These are phyloP conservation scores for Phylloscopus whistleri DNA, from an alignment of 2,113 vertebrate genomes.

Conservation along the genomic window DNA sequence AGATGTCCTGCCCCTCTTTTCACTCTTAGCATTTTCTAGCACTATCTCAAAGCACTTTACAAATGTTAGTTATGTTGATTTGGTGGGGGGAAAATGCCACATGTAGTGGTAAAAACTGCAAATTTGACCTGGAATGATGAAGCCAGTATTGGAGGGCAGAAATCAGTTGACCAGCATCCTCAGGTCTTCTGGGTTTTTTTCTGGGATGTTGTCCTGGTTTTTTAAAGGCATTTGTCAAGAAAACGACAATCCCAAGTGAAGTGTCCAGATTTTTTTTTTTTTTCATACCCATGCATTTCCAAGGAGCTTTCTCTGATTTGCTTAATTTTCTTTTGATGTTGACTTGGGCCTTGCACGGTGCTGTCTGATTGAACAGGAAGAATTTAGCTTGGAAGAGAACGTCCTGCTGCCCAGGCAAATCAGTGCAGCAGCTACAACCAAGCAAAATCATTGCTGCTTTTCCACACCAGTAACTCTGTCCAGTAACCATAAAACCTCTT, in stretches of 20 bases:
- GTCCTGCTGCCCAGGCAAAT: conserved; percentile 1
- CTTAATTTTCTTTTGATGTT: not conserved
- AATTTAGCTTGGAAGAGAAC: not conserved
- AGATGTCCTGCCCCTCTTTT: not conserved
- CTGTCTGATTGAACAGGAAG: conserved; percentile 18
- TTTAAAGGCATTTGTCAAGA: conserved; percentile 1
- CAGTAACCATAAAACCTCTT: not conserved
- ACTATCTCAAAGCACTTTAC: conserved; percentile 61
- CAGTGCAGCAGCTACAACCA: not conserved
- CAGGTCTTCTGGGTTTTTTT: not conserved
- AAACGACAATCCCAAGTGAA: not conserved
- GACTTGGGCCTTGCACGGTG: not conserved
- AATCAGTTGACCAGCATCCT: not conserved
- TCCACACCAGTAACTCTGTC: not conserved
- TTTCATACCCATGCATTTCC: not conserved
- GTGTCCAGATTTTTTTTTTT: not conserved
- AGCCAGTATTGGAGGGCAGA: not conserved
- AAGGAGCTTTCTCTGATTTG: conserved; percentile 48
- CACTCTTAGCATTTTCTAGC: not conserved
- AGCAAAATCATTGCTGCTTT: not conserved
- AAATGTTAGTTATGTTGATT: not conserved
- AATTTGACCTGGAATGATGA: not conserved
- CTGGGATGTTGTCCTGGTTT: not conserved
- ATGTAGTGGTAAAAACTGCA: not conserved
- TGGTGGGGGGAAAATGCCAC: not conserved